Base-by-base conservation (phyloP, 2,888 invertebrate species). In the Ochlodes sylvanus region DNA sequence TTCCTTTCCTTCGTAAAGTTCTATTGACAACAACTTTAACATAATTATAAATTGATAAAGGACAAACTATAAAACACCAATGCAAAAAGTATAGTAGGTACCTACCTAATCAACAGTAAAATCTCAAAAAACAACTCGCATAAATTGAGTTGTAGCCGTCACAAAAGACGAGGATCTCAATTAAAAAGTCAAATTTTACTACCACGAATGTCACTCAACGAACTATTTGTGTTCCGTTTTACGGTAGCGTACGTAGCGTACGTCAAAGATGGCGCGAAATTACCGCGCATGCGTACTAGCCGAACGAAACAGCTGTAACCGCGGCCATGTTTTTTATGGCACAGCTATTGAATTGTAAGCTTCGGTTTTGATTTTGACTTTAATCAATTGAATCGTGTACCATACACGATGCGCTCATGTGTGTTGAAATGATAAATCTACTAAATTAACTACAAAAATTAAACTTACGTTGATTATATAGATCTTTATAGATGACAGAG, bases 201-300 rank as follows among this genome's bases (percentile, higher is more conserved):
- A 68, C 68, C 12, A 19, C 52, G 54, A 12, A 66, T 70, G 62
- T 71, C 64, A 68, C 62, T 68, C 68, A 68, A 56, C 38, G 56
- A 61, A 55, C 55, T 56, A 68, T 57, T 68, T 42, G 62, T 62
- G 63, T 69, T 69, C 55, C 69, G 63, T 68, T 69, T 44, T 38
- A 68, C 68, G 62, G 57, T 52, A 50, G 68, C 63, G 63, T 68
- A 63, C 17, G 63, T 68, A 68, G 56, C 66, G 66, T 56, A 69
- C 58, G 72, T 80, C 79, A 86, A 89, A 88, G 81, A 89, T 89
- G 89, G 92, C 91, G 89, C 85, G 92, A 91, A 92, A 89, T 72
- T 41, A 86, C 19, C 76, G 77, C 92, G 91, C 92, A 82, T 83
- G 92, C 91, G 90, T 83, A 89, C 27, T 52, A 52, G 14, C 1